Base-by-base conservation (phyloP, 2,797 vertebrate genomes). In the Acrossocheilus wenchowensis region DNA sequence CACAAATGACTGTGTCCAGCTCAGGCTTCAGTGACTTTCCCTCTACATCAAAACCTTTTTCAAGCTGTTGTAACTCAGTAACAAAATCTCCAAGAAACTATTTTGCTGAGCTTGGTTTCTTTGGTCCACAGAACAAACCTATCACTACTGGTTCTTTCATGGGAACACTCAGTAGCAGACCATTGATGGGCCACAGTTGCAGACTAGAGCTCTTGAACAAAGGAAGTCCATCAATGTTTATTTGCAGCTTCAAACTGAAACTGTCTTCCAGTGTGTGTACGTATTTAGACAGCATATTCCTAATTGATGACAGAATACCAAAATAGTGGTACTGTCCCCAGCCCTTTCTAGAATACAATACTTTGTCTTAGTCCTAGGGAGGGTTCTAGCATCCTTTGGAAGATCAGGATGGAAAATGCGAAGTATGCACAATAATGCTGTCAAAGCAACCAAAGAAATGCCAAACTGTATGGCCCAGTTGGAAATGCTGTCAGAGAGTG, bases 161-260 rank as follows among this genome's bases (percentile, higher is more conserved):
- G 21, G 77, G 68, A 52, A 66, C 81, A 66, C 36, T 73, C 17
- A 83, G 54, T 45, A 81, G 54, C 12, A 86, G 68, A 34, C 81
- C 87, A 41, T 84, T 19, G 21, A 88, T 83, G 23, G 81, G 87
- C 84, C 84, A 84, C 36, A 86, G 81, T 43, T 84, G 75, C 3
- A 81, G 39, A 68, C 26, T 80, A 66, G 57, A 74, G 34, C 84
- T 90, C 41, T 85, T 89, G 12, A 88, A 87, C 68, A 88, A 66
- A 30, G 77, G 79, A 39, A 79, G 50, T 43, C 86, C 87, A 89
- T 90, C 88, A 12, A 80, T 85, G 45, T 87, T 89, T 48, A 87
- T 87, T 77, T 90, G 83, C 21, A 90, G 21, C 71, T 81, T 82
- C 50, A 87, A 86, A 69, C 34, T 9, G 14, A 80, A 79, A 19